These are phyloP conservation scores for Drosophila sturtevanti DNA, from an alignment of 1,140 invertebrate genomes.

Conservation along the genomic window DNA sequence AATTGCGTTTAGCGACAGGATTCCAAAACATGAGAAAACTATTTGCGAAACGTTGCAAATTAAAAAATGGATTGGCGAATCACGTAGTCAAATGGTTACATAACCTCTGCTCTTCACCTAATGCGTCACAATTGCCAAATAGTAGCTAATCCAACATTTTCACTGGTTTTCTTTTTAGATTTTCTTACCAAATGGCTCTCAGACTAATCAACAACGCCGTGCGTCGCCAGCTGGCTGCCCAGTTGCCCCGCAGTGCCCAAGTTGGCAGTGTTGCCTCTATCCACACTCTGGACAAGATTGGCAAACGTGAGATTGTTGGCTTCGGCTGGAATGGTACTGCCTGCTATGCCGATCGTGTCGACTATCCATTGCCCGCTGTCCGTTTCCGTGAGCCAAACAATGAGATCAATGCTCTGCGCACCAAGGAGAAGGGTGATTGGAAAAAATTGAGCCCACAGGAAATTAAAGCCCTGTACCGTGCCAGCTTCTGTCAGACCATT, in stretches of 20 bases:
- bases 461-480: slow-evolving; percentile 96
- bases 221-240: slow-evolving; percentile 64
- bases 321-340: slow-evolving; percentile 92
- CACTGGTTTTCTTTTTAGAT: slow-evolving; percentile 21
- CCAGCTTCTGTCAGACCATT: slow-evolving; percentile 96
- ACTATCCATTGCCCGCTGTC: slow-evolving; percentile 95
- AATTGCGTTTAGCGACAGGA: too few relatives aligned
- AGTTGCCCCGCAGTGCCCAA: slow-evolving; percentile 61
- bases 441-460: slow-evolving; percentile 93
- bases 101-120: slow-evolving; percentile 21
- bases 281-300: slow-evolving; percentile 84
- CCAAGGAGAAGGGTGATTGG: slow-evolving; percentile 98
- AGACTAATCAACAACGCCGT: slow-evolving; percentile 69
- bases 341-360: slow-evolving; percentile 90
- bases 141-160: neutral
- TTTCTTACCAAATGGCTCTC: slow-evolving; percentile 69
- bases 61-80: neutral
- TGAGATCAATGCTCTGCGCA: slow-evolving; percentile 87
- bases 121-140: slow-evolving; percentile 2
- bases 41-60: neutral
- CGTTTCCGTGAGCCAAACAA: slow-evolving; percentile 89
- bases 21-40: neutral
- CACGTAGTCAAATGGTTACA: slow-evolving; percentile 29
- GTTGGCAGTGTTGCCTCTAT: slow-evolving; percentile 68
- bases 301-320: slow-evolving; percentile 96